A percentile compares a stretch with the other conserved stretches of the same genome.
phyloP scores from a whole-genome alignment of 2,113 vertebrate species.

The Zapornia atra region DNA sequence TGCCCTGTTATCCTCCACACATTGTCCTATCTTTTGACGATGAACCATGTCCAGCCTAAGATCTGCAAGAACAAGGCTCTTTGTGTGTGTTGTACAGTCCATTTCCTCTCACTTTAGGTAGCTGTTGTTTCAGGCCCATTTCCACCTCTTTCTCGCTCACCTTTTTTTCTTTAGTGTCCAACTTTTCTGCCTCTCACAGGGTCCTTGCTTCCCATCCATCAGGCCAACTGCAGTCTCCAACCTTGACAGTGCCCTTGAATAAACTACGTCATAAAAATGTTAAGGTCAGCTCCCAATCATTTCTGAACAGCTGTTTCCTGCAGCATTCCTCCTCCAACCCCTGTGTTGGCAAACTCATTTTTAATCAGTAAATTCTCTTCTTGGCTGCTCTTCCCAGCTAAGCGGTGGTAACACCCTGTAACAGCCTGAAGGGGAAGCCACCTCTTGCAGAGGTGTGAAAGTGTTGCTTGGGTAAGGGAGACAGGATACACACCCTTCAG shows the following conservation, averaged over 20 bases:
- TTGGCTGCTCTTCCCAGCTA: background rate
- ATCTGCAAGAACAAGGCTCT: background rate
- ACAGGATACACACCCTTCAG: rapidly evolving
- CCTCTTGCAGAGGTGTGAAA: background rate
- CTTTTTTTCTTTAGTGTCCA: background rate
- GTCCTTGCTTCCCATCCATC: background rate
- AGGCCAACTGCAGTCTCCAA: background rate
- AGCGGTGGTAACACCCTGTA: background rate
- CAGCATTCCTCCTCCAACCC: background rate
- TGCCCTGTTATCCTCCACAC: background rate
- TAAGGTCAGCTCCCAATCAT: background rate
- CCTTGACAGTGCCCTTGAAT: background rate
- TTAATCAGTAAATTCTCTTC: background rate
- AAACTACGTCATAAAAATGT: background rate
- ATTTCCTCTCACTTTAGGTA: background rate
- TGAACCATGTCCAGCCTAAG: background rate
- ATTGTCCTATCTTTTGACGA: rapidly evolving
- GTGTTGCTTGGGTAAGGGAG: background rate
- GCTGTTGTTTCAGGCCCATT: background rate
- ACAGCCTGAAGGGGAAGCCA: background rate
- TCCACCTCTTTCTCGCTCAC: background rate
- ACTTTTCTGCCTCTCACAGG: background rate
- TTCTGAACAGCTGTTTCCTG: background rate
- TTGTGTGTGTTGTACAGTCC: background rate
- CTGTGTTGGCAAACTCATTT: background rate